These are phyloP conservation scores for Cyrtonyx montezumae DNA, from an alignment of 2,113 vertebrate species.

Conservation along the genomic window DNA sequence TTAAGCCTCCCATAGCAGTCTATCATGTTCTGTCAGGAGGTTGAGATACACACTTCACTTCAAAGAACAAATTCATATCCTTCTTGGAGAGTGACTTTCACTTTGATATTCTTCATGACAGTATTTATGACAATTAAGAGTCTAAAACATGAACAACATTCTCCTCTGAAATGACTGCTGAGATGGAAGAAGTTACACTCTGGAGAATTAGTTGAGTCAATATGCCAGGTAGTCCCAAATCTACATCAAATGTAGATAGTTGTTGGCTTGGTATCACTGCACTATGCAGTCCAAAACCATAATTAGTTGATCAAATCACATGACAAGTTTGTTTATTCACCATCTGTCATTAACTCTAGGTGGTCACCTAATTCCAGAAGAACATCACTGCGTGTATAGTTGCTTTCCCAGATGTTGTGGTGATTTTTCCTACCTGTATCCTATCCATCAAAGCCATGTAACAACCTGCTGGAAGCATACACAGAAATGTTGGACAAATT, in stretches of 20 bases:
- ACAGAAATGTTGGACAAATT: constrained; percentile 50
- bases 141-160: background rate
- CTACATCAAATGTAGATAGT: background rate
- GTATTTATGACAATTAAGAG: background rate
- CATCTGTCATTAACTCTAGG: constrained; percentile 47
- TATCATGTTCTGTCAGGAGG: background rate
- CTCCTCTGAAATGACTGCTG: background rate
- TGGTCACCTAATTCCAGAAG: constrained; percentile 35
- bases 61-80: background rate
- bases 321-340: constrained; percentile 39
- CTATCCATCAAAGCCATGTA: constrained; percentile 64
- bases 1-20: background rate
- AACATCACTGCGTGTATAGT: background rate
- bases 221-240: background rate
- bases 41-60: background rate
- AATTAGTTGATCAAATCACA: constrained; percentile 33
- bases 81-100: background rate
- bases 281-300: background rate
- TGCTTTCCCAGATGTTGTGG: constrained; percentile 25
- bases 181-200: background rate
- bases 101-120: background rate
- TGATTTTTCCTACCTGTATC: constrained; percentile 38
- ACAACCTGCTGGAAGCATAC: constrained; percentile 16
- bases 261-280: background rate
- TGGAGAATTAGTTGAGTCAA: background rate